phyloP scores from a whole-genome alignment of 1,140 invertebrate species.

The Myzus persicae region DNA sequence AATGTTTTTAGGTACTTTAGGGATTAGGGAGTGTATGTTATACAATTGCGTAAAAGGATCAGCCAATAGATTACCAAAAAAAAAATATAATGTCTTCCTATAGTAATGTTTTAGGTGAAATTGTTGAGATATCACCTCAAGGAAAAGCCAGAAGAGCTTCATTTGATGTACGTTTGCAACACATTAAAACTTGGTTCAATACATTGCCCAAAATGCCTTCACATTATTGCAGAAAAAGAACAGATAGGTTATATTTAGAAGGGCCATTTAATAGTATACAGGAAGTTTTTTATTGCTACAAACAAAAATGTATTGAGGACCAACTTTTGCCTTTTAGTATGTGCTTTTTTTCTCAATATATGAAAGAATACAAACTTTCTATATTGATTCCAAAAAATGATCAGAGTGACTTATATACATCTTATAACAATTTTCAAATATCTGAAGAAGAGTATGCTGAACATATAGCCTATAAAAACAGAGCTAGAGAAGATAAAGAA shows the following conservation, averaged over 20 bases:
- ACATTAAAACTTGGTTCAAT: background rate
- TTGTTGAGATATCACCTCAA: background rate
- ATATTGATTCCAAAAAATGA: conserved; percentile 64
- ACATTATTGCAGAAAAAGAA: conserved; percentile 27
- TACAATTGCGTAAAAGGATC: conserved; percentile 53
- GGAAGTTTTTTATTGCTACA: conserved; percentile 3
- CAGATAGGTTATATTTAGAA: conserved; percentile 20
- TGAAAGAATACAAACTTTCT: conserved; percentile 62
- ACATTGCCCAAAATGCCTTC: conserved; percentile 18
- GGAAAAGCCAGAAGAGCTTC: background rate
- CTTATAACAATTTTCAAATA: conserved; percentile 63
- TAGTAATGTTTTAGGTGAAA: background rate
- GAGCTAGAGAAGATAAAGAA: conserved; percentile 61
- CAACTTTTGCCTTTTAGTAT: conserved; percentile 29
- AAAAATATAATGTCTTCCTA: background rate
- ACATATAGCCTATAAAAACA: conserved; percentile 61
- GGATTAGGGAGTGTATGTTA: conserved; percentile 58
- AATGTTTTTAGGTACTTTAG: conserved; percentile 59
- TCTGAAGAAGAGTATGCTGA: conserved; percentile 61
- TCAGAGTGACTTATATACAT: conserved; percentile 63
- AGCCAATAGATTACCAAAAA: background rate
- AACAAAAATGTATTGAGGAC: conserved; percentile 37
- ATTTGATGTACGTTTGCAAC: conserved; percentile 1
- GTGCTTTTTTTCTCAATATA: conserved; percentile 59
- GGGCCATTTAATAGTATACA: background rate